These are phyloP conservation scores for Rhea americana DNA, from an alignment of 2,113 vertebrate genomes.

Conservation along the genomic window DNA sequence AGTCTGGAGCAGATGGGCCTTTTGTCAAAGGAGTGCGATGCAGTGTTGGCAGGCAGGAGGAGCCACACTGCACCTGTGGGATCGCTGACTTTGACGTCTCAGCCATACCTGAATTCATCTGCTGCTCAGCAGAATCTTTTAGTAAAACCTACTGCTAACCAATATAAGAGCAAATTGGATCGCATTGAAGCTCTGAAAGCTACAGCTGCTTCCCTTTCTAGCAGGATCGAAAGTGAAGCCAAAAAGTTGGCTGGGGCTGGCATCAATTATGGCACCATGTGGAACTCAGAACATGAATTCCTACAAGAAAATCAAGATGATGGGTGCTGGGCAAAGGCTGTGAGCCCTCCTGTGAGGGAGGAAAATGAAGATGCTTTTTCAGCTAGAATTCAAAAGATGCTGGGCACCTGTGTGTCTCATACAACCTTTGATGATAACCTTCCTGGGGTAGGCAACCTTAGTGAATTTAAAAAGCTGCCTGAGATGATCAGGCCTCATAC, in stretches of 20 bases:
- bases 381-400: conserved; percentile 80
- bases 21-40: conserved; percentile 77
- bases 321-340: conserved; percentile 71
- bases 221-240: conserved; percentile 91
- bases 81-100: conserved; percentile 55
- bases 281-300: conserved; percentile 69
- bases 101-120: conserved; percentile 60
- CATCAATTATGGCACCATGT: conserved; percentile 78
- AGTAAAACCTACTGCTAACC: conserved; percentile 67
- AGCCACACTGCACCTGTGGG: conserved; percentile 48
- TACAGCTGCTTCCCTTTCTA: conserved; percentile 91
- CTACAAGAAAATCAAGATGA: conserved; percentile 63
- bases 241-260: conserved; percentile 86
- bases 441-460: conserved; percentile 84
- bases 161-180: conserved; percentile 81
- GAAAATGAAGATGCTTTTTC: conserved; percentile 76
- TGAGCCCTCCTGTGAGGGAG: conserved; percentile 83
- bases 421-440: conserved; percentile 80
- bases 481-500: conserved; percentile 72
- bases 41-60: conserved; percentile 55
- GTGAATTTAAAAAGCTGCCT: conserved; percentile 79
- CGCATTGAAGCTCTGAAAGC: conserved; percentile 92
- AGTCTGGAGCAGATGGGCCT: conserved; percentile 76
- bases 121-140: conserved; percentile 60
- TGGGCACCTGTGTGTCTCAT: conserved; percentile 77